Percentiles rank a stretch among this genome's conserved stretches.
phyloP scores from a whole-genome alignment of 2,888 invertebrate species.

The Lissocephala sabroskyi region DNA sequence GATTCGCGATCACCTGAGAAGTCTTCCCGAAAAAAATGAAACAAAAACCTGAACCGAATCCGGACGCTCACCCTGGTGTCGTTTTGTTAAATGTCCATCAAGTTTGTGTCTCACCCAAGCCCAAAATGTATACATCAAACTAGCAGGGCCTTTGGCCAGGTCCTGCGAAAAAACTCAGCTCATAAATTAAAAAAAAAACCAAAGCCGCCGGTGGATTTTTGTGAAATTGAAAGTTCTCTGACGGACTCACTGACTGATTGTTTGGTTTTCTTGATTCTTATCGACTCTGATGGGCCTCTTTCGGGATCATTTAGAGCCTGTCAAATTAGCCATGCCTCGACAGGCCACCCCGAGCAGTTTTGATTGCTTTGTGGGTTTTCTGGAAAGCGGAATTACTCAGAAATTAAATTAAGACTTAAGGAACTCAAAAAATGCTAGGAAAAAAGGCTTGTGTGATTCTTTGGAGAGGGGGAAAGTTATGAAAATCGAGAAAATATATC shows the following conservation, averaged over 20 bases:
- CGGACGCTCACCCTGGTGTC: constrained; percentile 42
- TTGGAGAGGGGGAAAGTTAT: too few species aligned
- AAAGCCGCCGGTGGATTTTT: constrained; percentile 11
- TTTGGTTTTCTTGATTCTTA: constrained; percentile 6
- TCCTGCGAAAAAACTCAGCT: constrained; percentile 10
- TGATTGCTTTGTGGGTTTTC: too few species aligned
- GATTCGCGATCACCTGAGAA: constrained; percentile 23
- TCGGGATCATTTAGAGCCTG: constrained; percentile 59
- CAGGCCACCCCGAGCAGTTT: too few species aligned
- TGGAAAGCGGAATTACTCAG: too few species aligned
- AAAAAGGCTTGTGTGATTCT: too few species aligned
- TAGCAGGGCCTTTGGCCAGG: constrained; percentile 11
- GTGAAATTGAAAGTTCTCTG: constrained; percentile 29
- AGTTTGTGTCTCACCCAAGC: constrained; percentile 56
- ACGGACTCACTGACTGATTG: background rate
- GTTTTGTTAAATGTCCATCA: constrained; percentile 70
- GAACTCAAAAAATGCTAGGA: too few species aligned
- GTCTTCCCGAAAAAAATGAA: too few species aligned
- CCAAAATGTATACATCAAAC: constrained; percentile 61
- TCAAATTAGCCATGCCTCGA: constrained; percentile 62
- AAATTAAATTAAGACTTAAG: too few species aligned
- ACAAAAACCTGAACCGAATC: too few species aligned
- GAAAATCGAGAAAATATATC: too few species aligned
- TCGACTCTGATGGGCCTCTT: background rate
- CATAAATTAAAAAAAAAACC: too few species aligned